Evolutionary conservation across 2,888 invertebrate genomes (phyloP), one percentile per base, ranked within the genome.

Genomic region (Tinea trinotella): DNA sequence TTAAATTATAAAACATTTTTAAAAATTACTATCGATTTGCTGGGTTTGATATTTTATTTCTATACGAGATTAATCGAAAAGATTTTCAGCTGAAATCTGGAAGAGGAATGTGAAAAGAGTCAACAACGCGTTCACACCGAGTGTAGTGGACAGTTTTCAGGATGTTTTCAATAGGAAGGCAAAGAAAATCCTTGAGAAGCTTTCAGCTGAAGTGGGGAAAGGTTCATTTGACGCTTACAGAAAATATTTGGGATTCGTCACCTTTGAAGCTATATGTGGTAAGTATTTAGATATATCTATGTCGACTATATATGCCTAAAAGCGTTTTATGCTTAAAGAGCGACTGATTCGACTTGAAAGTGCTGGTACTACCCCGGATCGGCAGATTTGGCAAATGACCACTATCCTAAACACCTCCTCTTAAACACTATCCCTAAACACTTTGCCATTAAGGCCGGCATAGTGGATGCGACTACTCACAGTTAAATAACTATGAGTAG

Each of bases 181-280:
- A 13, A 6, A 9, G 4, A 13, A 44, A 15, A 35, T 54, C 9
- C 3, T 13, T n/a, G 24, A 46, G 3, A 20, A 46, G n/a, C 46
- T 54, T 1, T 18, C 24, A 6, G 6, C 5, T 12, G 54, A 54
- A 30, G 44, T 30, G 7, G 54, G 46, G 2, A 54, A 46, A 15
- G 54, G 54, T 3, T 15, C 44, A 3, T 54, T 54, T 36, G 24
- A 24, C 54, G 58, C 66, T 0, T 59, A 71, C 56, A 55, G 71
- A 2, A 64, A 73, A 10, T 62, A 66, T 44, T 54, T 81, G 22
- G 66, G 74, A 0, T 61, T 62, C 12, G 63, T 64, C 1, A 73
- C 78, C 0, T 54, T 81, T 52, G 77, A 79, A 56, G 56, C 74
- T 7, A 74, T 80, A 40, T 78, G 77, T 54, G 74, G 81, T 78